Evolutionary conservation across 2,113 vertebrate genomes (phyloP).

Genomic region (Arothron firmamentum): DNA sequence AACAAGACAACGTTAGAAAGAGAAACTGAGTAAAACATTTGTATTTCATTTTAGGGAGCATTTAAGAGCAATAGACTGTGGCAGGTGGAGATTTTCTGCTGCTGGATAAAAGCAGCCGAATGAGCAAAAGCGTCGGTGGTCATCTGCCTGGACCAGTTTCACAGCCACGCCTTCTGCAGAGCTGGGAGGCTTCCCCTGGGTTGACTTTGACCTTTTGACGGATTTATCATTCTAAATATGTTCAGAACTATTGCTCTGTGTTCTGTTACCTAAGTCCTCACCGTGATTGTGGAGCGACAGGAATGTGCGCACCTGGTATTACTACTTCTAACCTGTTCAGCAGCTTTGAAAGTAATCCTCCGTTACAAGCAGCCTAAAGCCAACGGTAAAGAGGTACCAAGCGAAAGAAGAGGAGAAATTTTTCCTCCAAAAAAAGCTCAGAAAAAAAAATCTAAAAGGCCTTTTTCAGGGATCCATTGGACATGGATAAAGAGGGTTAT

Average conservation of each 20-base stretch:
- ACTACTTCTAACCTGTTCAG: conserved; percentile 41
- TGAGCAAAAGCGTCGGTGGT: background rate
- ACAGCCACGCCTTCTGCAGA: conserved; percentile 21
- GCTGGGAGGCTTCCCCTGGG: too few species aligned
- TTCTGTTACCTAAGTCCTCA: background rate
- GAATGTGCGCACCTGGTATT: conserved; percentile 19
- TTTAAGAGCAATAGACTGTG: too few species aligned
- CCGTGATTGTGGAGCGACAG: background rate
- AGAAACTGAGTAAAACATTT: too few species aligned
- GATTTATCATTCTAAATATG: background rate
- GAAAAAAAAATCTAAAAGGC: too few species aligned
- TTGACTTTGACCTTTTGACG: background rate
- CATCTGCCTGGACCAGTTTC: background rate
- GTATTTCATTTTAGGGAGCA: too few species aligned
- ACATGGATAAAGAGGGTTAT: too few species aligned
- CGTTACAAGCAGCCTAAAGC: conserved; percentile 13
- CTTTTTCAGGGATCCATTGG: too few species aligned
- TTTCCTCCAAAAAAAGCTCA: too few species aligned
- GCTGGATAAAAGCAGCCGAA: background rate
- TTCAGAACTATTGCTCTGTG: background rate
- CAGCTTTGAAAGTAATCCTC: conserved; percentile 45
- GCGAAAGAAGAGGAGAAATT: too few species aligned
- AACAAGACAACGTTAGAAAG: too few species aligned
- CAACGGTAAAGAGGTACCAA: background rate
- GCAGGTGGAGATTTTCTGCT: too few species aligned